Evolutionary conservation across 2,797 vertebrate genomes (phyloP).

Genomic region (Sparus aurata): DNA sequence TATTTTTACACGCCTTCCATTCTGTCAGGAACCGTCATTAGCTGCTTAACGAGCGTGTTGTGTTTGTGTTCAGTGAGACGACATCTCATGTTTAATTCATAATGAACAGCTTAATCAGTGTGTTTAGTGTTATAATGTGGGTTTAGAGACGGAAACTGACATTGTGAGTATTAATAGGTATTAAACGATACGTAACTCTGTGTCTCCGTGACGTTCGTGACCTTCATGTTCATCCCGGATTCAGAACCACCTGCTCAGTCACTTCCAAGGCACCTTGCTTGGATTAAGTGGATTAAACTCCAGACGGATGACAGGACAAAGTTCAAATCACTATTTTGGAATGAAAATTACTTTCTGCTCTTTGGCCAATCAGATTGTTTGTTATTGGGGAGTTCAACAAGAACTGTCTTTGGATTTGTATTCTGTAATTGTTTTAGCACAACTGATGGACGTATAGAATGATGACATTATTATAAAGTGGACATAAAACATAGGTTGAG

Average conservation of each 20-base stretch:
- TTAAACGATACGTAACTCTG: neutral
- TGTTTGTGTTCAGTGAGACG: neutral
- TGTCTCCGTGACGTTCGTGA: slow-evolving; percentile 19
- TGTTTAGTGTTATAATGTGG: neutral
- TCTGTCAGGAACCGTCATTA: slow-evolving; percentile 30
- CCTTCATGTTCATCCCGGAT: slow-evolving; percentile 44
- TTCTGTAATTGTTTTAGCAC: neutral
- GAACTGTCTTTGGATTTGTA: neutral
- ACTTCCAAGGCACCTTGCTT: slow-evolving; percentile 53
- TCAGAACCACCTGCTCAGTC: slow-evolving; percentile 56
- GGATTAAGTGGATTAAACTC: slow-evolving; percentile 48
- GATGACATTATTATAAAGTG: neutral
- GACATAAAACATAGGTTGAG: neutral
- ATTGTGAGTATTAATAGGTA: slow-evolving; percentile 17
- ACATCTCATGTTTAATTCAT: neutral
- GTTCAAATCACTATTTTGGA: neutral
- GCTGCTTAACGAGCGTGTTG: neutral
- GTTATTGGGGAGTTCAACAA: no score
- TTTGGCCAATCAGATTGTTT: neutral
- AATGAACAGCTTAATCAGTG: neutral
- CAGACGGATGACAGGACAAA: slow-evolving; percentile 32
- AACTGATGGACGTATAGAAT: no score
- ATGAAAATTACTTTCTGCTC: neutral
- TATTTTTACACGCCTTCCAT: slow-evolving; percentile 73
- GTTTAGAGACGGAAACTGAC: neutral